These are phyloP conservation scores for Graptemys geographica DNA, from an alignment of 2,797 vertebrate genomes.

Conservation along the genomic window DNA sequence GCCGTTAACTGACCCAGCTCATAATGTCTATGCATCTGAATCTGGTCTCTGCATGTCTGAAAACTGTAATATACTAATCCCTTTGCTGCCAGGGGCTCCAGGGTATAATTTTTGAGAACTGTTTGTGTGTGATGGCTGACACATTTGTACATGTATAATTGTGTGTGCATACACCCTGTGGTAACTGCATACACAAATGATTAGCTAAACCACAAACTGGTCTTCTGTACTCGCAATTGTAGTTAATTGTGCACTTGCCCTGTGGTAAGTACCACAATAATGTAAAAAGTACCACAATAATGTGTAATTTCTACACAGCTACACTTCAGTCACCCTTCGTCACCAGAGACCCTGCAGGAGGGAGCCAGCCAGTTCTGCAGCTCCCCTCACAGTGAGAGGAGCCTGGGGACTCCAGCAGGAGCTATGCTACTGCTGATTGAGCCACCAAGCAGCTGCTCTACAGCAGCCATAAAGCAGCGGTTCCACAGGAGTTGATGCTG, in stretches of 20 bases:
- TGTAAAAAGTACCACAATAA: neutral
- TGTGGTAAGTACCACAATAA: neutral
- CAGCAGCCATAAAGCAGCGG: neutral
- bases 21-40: neutral
- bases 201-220: neutral
- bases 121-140: neutral
- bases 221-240: neutral
- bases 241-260: neutral
- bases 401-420: neutral
- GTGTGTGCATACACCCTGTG: neutral
- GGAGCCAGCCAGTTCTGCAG: neutral
- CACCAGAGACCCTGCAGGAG: neutral
- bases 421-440: neutral
- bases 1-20: neutral
- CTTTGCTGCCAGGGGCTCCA: neutral
- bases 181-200: neutral
- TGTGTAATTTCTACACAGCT: neutral
- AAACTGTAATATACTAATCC: neutral
- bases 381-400: neutral
- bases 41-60: neutral
- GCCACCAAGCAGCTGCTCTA: neutral
- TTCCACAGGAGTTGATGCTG: neutral
- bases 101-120: neutral
- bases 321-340: neutral
- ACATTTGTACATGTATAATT: constrained; percentile 6